phyloP scores from a whole-genome alignment of 2,888 invertebrate species.

The Heliconius cydno region DNA sequence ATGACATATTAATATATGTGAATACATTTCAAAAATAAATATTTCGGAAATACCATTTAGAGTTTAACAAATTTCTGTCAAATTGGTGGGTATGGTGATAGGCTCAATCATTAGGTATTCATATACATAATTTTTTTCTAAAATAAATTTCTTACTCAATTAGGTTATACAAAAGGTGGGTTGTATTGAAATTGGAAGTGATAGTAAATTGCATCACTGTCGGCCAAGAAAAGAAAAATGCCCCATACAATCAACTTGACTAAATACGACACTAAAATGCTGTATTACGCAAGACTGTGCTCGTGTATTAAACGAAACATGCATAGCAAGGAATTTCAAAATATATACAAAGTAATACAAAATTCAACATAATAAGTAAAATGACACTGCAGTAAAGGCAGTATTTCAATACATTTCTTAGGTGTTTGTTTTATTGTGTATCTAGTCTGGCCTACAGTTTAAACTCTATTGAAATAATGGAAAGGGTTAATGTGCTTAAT shows the following conservation, averaged over 20 bases:
- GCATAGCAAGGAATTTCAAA: constrained; percentile 22
- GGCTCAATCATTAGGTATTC: no score
- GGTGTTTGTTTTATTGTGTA: constrained; percentile 35
- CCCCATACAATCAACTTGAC: neutral
- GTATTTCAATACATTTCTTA: constrained; percentile 46
- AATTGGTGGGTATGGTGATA: neutral
- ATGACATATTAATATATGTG: neutral
- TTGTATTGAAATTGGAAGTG: neutral
- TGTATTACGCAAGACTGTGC: constrained; percentile 2
- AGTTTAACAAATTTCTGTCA: neutral
- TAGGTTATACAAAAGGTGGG: no score
- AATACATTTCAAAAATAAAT: neutral
- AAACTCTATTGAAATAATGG: constrained; percentile 45
- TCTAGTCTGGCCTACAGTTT: constrained; percentile 29
- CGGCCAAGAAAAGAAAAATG: neutral
- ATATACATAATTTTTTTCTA: no score
- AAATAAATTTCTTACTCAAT: no score
- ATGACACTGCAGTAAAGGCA: constrained; percentile 46
- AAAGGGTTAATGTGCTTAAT: constrained; percentile 44
- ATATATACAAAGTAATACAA: constrained; percentile 32
- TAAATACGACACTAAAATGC: neutral
- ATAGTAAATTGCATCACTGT: neutral
- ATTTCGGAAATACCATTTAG: no score
- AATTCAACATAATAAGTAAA: constrained; percentile 42
- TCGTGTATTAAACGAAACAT: constrained; percentile 9